Percentiles rank a stretch among this genome's conserved stretches.
These are phyloP conservation scores for Aphelenchoides besseyi DNA, from an alignment of 1,140 invertebrate genomes.

Conservation along the genomic window DNA sequence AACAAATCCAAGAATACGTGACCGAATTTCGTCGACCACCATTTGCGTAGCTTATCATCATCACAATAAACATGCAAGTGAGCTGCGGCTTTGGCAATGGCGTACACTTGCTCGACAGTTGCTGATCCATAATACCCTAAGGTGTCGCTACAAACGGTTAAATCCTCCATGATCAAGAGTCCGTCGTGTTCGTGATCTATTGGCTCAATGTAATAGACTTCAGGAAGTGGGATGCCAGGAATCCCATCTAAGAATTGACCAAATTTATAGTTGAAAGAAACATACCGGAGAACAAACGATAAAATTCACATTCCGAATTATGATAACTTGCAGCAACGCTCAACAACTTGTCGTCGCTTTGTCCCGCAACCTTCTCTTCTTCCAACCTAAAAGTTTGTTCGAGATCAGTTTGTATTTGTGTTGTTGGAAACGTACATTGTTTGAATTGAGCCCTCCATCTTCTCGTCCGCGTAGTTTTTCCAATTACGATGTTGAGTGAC, in stretches of 20 bases:
- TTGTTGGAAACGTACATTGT: neutral
- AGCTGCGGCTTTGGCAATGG: neutral
- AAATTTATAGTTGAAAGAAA: neutral
- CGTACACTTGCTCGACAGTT: neutral
- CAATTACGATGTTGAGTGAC: conserved; percentile 1
- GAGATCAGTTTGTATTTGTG: neutral
- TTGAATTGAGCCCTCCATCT: neutral
- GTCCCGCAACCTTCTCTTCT: neutral
- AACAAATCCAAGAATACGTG: conserved; percentile 9
- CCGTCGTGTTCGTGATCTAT: neutral
- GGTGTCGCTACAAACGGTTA: neutral
- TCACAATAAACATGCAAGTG: neutral
- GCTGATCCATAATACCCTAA: neutral
- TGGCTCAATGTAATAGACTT: neutral
- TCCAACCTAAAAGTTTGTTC: too few species aligned
- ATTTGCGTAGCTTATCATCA: neutral
- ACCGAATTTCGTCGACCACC: neutral
- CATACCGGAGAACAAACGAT: neutral
- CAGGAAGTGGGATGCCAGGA: neutral
- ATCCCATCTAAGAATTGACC: neutral
- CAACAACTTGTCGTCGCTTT: neutral
- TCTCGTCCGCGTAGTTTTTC: conserved; percentile 15
- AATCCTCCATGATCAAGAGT: neutral
- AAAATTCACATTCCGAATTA: neutral
- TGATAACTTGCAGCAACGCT: neutral